Percentiles rank a stretch among this genome's conserved stretches.
phyloP scores from a whole-genome alignment of 30 jellyfish, hydroid and myxozoan genomes.

The Clytia hemisphaerica region DNA sequence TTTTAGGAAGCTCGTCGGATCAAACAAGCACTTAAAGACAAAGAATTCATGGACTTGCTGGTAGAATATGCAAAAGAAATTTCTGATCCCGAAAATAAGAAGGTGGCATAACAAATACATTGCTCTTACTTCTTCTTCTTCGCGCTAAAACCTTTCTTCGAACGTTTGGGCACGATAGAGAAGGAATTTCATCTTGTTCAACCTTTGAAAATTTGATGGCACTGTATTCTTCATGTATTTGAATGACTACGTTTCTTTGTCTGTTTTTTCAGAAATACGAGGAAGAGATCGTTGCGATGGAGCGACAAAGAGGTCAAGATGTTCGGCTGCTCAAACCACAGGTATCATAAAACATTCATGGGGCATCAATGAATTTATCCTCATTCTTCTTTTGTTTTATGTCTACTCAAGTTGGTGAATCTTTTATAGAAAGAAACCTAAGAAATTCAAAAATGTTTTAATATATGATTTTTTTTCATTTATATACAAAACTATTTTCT shows the following conservation, averaged over 20 bases:
- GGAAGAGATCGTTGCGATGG: slow-evolving; percentile 53
- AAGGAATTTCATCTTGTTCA: no score
- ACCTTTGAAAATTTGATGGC: not conserved
- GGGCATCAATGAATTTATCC: not conserved
- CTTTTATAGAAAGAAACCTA: no score
- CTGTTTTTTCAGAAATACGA: slow-evolving; percentile 49
- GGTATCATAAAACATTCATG: slow-evolving; percentile 18
- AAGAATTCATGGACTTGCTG: slow-evolving; percentile 54
- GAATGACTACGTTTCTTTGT: not conserved
- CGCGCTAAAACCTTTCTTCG: no score
- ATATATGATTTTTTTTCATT: no score
- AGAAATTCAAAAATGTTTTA: no score
- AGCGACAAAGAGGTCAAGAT: slow-evolving; percentile 61
- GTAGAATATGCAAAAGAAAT: slow-evolving; percentile 77
- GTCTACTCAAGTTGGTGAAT: not conserved
- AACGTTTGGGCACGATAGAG: no score
- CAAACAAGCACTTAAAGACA: slow-evolving; percentile 53
- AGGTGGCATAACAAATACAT: slow-evolving; percentile 47
- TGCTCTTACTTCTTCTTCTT: no score
- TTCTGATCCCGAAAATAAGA: slow-evolving; percentile 80
- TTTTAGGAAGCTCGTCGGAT: slow-evolving; percentile 53
- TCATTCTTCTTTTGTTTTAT: not conserved
- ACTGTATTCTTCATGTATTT: not conserved
- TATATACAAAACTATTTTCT: no score
- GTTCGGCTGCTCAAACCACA: slow-evolving; percentile 63